phyloP scores from a whole-genome alignment of 1,140 invertebrate species.

The Drosophila burlai region DNA sequence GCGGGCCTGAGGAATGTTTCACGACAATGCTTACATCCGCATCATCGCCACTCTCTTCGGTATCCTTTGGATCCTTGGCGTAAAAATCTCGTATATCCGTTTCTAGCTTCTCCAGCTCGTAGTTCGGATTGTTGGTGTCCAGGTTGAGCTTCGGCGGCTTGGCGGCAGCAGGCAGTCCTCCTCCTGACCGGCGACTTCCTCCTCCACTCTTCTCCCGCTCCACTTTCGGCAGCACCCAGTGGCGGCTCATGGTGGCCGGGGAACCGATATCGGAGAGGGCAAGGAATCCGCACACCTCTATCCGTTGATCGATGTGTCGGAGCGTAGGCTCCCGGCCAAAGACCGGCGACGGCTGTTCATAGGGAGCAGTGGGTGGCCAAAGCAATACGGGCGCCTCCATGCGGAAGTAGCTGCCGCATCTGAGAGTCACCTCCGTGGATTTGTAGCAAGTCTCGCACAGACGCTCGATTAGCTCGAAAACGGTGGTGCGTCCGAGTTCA shows the following conservation, averaged over 20 bases:
- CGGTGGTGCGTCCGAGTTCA: conserved; percentile 80
- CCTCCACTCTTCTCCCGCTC: conserved; percentile 67
- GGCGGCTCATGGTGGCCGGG: conserved; percentile 95
- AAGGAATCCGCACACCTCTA: conserved; percentile 94
- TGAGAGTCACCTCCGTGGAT: conserved; percentile 90
- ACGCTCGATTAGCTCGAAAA: conserved; percentile 90
- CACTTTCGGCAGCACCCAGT: conserved; percentile 93
- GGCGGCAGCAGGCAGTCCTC: conserved; percentile 13
- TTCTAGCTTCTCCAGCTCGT: conserved; percentile 87
- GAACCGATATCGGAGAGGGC: conserved; percentile 94
- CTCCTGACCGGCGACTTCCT: conserved; percentile 52
- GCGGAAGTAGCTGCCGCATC: conserved; percentile 90
- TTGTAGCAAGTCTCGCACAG: conserved; percentile 92
- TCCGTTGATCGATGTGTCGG: conserved; percentile 85
- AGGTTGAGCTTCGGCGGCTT: conserved; percentile 68
- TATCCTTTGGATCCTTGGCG: conserved; percentile 86
- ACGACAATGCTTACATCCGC: conserved; percentile 86
- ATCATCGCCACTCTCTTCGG: conserved; percentile 85
- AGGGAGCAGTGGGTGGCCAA: conserved; percentile 90
- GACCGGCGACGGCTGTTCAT: conserved; percentile 34
- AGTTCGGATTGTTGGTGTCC: conserved; percentile 77
- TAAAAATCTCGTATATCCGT: conserved; percentile 86
- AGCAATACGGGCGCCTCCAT: conserved; percentile 89
- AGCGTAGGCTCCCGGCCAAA: conserved; percentile 43
- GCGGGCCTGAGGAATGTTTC: conserved; percentile 44